Evolutionary conservation across 2,888 invertebrate genomes (phyloP).

Genomic region (Temnothorax unifasciatus): DNA sequence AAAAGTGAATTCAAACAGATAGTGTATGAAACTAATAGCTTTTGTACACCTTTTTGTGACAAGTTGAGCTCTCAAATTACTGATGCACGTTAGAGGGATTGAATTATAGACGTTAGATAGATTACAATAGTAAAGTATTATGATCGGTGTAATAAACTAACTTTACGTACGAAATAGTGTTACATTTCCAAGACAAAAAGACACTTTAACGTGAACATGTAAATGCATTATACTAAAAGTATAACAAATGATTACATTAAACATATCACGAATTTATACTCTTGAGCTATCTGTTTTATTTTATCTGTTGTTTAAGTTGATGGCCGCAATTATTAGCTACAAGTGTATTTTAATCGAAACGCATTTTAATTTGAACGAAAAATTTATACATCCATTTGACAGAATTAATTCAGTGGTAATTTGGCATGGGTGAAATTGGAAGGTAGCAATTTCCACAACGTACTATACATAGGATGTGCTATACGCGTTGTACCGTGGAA

Average conservation of each 20-base stretch:
- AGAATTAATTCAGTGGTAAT: conserved; percentile 35
- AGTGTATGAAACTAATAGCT: neutral
- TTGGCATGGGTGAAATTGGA: conserved; percentile 35
- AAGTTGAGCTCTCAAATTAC: conserved; percentile 18
- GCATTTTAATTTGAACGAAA: conserved; percentile 7
- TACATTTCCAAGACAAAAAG: neutral
- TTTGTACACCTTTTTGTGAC: neutral
- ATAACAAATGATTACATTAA: neutral
- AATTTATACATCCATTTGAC: conserved; percentile 18
- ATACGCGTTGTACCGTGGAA: conserved; percentile 14
- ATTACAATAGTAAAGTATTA: neutral
- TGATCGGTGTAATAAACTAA: conserved; percentile 10
- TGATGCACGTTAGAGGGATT: neutral
- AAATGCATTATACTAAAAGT: neutral
- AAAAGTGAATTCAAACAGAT: conserved; percentile 14
- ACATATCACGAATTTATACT: neutral
- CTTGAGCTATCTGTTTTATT: neutral
- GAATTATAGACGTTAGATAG: conserved; percentile 11
- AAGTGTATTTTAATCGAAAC: conserved; percentile 9
- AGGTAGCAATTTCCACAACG: conserved; percentile 4
- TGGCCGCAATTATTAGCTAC: neutral
- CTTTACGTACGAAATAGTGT: neutral
- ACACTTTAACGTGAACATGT: neutral
- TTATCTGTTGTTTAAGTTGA: neutral
- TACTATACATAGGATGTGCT: neutral